Evolutionary conservation across 2,797 vertebrate genomes (phyloP).

Genomic region (Coregonus ussuriensis): DNA sequence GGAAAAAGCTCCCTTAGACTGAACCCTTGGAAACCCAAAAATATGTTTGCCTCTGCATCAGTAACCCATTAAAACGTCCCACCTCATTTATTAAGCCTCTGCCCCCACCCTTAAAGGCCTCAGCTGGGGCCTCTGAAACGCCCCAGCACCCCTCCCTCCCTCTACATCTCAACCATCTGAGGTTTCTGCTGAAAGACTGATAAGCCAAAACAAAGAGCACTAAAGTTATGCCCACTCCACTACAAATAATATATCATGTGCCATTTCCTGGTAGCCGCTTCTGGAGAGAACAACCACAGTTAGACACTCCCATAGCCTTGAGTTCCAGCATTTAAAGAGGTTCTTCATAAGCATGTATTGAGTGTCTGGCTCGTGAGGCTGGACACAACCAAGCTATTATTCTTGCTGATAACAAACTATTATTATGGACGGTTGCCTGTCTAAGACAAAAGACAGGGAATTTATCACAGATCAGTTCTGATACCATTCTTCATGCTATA

Average conservation of each 20-base stretch:
- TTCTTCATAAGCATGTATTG: not conserved
- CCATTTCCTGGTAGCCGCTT: constrained; percentile 49
- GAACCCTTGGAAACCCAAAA: constrained; percentile 42
- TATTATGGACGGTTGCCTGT: not conserved
- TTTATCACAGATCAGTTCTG: not conserved
- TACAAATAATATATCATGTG: constrained; percentile 59
- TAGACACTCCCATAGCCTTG: constrained; percentile 39
- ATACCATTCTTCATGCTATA: not conserved
- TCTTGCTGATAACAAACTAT: not conserved
- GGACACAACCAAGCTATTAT: not conserved
- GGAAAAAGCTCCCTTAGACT: constrained; percentile 10
- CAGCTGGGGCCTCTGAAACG: constrained; percentile 28
- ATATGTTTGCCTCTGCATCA: not conserved
- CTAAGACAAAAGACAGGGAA: not conserved
- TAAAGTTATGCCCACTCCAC: constrained; percentile 52
- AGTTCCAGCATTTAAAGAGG: not conserved
- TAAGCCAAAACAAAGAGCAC: constrained; percentile 71
- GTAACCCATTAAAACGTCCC: not conserved
- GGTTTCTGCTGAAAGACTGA: constrained; percentile 64
- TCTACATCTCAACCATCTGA: constrained; percentile 40
- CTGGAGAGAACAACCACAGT: not conserved
- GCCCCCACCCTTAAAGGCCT: constrained; percentile 16
- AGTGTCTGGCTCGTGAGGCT: not conserved
- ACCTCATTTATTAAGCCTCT: constrained; percentile 10
- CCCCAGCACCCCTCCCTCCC: constrained; percentile 4